Conservation (phyloP, 2,888 invertebrate genomes). For the Plebejus argus region DNA sequence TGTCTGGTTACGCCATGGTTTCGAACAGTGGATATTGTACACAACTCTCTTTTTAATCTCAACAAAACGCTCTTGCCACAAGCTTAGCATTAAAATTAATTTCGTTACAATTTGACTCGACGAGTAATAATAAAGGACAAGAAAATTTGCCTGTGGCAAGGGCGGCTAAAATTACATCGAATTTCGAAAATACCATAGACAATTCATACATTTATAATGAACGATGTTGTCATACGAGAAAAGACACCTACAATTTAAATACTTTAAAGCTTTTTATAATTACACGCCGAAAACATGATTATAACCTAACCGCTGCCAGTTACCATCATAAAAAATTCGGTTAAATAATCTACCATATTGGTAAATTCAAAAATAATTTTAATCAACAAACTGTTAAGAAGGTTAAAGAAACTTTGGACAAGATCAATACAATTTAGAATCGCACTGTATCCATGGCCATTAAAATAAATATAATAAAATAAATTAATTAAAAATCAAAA, state of each 20-base stretch:
- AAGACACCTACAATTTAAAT: slow-evolving; percentile 25
- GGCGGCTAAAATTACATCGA: not conserved
- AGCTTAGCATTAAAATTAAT: not conserved
- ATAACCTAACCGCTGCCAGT: slow-evolving; percentile 19
- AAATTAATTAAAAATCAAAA: no score
- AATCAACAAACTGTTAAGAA: not conserved
- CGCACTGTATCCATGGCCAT: slow-evolving; percentile 11
- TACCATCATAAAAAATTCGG: slow-evolving; percentile 12
- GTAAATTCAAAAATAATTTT: no score
- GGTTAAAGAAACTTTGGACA: not conserved
- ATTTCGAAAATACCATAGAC: slow-evolving; percentile 15
- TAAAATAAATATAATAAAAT: not conserved
- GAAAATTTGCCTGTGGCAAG: not conserved
- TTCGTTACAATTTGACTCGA: not conserved
- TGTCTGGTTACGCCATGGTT: slow-evolving; percentile 27
- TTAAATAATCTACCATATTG: not conserved
- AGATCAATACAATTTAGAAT: not conserved
- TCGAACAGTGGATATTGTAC: slow-evolving; percentile 13
- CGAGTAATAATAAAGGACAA: not conserved
- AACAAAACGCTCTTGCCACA: slow-evolving; percentile 6
- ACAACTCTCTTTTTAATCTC: not conserved
- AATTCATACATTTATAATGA: slow-evolving; percentile 15
- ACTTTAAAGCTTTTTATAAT: slow-evolving; percentile 31
- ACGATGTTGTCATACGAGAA: slow-evolving; percentile 20
- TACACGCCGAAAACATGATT: slow-evolving; percentile 26